These are phyloP conservation scores for Lamprotornis superbus DNA, from an alignment of 2,113 vertebrate genomes.

Conservation along the genomic window DNA sequence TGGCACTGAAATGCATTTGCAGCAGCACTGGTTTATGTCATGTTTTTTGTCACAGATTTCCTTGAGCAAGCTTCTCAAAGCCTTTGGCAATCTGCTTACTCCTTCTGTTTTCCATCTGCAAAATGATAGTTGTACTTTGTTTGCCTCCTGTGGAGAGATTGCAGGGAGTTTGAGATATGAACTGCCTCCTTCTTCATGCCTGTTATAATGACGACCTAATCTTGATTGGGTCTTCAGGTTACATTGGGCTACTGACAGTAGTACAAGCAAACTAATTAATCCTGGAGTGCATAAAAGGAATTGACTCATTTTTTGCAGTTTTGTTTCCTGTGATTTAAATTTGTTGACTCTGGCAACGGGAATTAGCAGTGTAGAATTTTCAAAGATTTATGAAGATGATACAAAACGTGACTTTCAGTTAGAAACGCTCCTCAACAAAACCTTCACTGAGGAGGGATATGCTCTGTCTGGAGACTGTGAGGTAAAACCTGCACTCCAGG, in stretches of 20 bases:
- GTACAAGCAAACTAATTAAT: neutral
- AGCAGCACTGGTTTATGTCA: slow-evolving; percentile 20
- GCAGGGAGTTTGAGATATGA: neutral
- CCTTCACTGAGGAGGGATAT: neutral
- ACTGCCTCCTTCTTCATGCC: neutral
- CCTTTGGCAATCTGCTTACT: slow-evolving; percentile 49
- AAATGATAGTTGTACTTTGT: slow-evolving; percentile 9
- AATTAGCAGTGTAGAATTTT: neutral
- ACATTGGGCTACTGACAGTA: neutral
- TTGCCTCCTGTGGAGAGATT: neutral
- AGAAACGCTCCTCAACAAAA: neutral
- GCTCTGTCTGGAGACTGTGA: neutral
- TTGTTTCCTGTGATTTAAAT: neutral
- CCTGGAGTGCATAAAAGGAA: neutral
- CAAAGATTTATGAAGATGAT: neutral
- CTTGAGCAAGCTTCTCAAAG: slow-evolving; percentile 37
- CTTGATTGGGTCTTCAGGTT: neutral
- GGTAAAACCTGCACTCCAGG: neutral
- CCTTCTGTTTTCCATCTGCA: slow-evolving; percentile 56
- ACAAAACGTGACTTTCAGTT: neutral
- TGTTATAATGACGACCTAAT: neutral
- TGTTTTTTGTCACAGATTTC: slow-evolving; percentile 41
- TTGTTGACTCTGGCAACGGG: neutral
- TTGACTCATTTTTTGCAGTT: neutral
- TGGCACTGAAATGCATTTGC: neutral